Conservation (phyloP, 2,888 invertebrate species). For the Tuberolachnus salignus region DNA sequence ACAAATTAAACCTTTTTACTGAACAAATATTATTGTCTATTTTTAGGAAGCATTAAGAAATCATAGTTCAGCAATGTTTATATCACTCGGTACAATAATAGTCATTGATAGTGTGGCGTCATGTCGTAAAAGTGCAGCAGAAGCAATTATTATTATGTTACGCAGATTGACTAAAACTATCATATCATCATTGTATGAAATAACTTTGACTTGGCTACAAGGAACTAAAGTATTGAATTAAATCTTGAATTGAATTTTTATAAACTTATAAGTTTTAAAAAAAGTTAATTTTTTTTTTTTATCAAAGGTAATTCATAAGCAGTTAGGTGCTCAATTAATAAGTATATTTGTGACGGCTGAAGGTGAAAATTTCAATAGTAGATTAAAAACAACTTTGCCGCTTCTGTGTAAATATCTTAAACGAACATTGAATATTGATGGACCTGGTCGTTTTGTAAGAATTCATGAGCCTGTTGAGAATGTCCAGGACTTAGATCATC, state of each 20-base stretch:
- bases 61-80: conserved; percentile 73
- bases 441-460: conserved; percentile 62
- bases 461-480: conserved; percentile 59
- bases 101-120: conserved; percentile 81
- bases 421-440: conserved; percentile 64
- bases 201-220: conserved; percentile 73
- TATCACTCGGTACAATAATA: conserved; percentile 78
- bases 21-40: conserved; percentile 52
- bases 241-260: neutral
- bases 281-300: conserved; percentile 19
- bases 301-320: conserved; percentile 67
- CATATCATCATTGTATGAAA: conserved; percentile 68
- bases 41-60: conserved; percentile 68
- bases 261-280: neutral
- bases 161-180: conserved; percentile 64
- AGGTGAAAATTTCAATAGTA: conserved; percentile 71
- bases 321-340: conserved; percentile 78
- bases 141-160: conserved; percentile 75
- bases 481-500: conserved; percentile 68
- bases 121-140: conserved; percentile 76
- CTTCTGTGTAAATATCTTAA: conserved; percentile 67
- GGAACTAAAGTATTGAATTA: conserved; percentile 68
- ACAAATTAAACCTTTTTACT: conserved; percentile 58
- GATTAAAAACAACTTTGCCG: conserved; percentile 70
- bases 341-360: conserved; percentile 82